phyloP scores from a whole-genome alignment of 2,888 invertebrate species.

The Pseudolycoriella hygida region DNA sequence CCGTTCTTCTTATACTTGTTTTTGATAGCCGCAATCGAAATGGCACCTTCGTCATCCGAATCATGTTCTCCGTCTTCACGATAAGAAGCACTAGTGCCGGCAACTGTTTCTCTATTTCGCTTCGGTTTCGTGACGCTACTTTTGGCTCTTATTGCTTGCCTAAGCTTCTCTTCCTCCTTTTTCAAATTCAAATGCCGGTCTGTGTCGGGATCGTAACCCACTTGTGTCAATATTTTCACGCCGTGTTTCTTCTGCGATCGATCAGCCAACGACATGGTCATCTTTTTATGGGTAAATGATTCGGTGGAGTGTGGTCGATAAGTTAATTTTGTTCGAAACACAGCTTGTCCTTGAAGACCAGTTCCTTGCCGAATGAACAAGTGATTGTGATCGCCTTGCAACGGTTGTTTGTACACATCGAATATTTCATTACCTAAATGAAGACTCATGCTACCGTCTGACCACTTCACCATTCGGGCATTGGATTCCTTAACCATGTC shows the following conservation, averaged over 20 bases:
- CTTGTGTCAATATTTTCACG: conserved; percentile 86
- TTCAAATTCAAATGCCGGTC: conserved; percentile 81
- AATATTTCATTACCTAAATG: conserved; percentile 96
- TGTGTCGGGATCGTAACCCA: conserved; percentile 69
- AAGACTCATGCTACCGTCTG: conserved; percentile 92
- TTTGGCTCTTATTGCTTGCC: conserved; percentile 60
- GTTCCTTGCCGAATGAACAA: conserved; percentile 95
- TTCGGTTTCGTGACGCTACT: conserved; percentile 35
- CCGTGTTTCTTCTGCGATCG: conserved; percentile 83
- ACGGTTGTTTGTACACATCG: conserved; percentile 87
- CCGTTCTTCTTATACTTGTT: conserved; percentile 60
- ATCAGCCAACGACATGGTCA: conserved; percentile 95
- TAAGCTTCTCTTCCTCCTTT: conserved; percentile 93
- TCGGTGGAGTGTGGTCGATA: conserved; percentile 98
- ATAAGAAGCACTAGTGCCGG: conserved; percentile 25
- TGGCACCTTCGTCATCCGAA: conserved; percentile 85
- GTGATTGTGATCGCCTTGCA: conserved; percentile 94
- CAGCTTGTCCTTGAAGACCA: conserved; percentile 92
- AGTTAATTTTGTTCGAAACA: conserved; percentile 89
- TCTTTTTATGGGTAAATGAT: conserved; percentile 96
- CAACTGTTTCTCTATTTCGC: conserved; percentile 29
- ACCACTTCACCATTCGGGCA: conserved; percentile 90
- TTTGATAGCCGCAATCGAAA: conserved; percentile 87
- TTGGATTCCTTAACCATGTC: conserved; percentile 79
- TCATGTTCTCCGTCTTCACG: conserved; percentile 59